Base-by-base conservation (phyloP, 1,140 invertebrate species). In the Penaeus indicus region DNA sequence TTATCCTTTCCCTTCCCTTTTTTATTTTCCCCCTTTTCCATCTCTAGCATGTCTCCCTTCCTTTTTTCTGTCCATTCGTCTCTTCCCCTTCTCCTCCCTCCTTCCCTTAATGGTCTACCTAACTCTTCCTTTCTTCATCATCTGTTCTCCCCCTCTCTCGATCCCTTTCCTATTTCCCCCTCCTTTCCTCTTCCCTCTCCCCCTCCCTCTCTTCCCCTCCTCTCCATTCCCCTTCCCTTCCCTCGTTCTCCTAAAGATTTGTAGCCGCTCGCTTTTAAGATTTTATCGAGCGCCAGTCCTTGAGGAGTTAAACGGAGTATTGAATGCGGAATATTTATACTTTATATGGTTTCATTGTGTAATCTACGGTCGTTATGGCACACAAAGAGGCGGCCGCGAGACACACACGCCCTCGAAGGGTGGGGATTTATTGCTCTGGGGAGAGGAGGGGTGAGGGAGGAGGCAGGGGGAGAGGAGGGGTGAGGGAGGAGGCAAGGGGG, bases 281-380 rank as follows among this genome's bases (percentile, higher is more conserved):
- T 81, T 80, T 81, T 27, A 86, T 86, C 77, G 85, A 86, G 8
- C 85, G 42, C 22, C 54, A 54, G n/a, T 5, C 78, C 62, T 19
- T 60, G 42, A 86, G 54, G 77, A 67, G 63, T 86, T 27, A 86
- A 81, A 47, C 60, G 10, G 32, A n/a, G 61, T 32, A 86, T 86
- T 86, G 85, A 86, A 78, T 80, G 32, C 69, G 21, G 77, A 86
- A 86, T 81, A 81, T 81, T 86, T 86, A 81, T 86, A 81, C 67
- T 81, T 81, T n/a, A 54, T 81, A 69, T 4, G 60, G 60, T 27
- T 60, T 81, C 77, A 80, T 80, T 80, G 27, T 84, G 67, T 84
- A 84, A 84, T 84, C 54, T 84, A 67, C 22, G 47, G 47, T 11
- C 61, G 61, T 80, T 80, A 60, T 25, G 21, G 78, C 22, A 22